Evolutionary conservation across 2,888 invertebrate genomes (phyloP).

Genomic region (Sinotaia quadrata): DNA sequence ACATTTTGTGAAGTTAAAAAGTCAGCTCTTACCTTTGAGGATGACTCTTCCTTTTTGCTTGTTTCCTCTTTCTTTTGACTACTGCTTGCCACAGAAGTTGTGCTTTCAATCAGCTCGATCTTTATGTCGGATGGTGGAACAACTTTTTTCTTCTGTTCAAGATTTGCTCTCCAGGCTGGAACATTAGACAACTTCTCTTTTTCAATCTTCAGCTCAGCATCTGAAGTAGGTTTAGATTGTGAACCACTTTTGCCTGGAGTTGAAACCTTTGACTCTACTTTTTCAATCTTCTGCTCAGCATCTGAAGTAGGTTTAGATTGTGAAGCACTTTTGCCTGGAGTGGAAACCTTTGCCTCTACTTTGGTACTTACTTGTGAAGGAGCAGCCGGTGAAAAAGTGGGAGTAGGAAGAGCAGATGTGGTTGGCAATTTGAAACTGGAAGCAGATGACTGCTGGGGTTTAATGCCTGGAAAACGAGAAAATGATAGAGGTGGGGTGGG

Average conservation of each 20-base stretch:
- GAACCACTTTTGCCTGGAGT: slow-evolving; percentile 10
- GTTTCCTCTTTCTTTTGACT: slow-evolving; percentile 18
- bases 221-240: slow-evolving; percentile 25
- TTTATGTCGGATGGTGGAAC: slow-evolving; percentile 42
- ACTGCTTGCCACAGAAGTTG: background rate
- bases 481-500: background rate
- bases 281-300: slow-evolving; percentile 23
- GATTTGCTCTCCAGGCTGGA: slow-evolving; percentile 51
- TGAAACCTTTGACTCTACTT: slow-evolving; percentile 1
- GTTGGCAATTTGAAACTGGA: background rate
- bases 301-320: slow-evolving; percentile 27
- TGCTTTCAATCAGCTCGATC: slow-evolving; percentile 61
- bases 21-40: slow-evolving; percentile 21
- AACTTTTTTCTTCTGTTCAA: slow-evolving; percentile 38
- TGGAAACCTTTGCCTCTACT: background rate
- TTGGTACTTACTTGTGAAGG: no score
- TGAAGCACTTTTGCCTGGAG: slow-evolving; percentile 11
- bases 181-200: slow-evolving; percentile 15
- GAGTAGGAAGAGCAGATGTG: background rate
- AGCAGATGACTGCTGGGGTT: no score
- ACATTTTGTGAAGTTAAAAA: no score
- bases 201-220: slow-evolving; percentile 23
- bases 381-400: background rate
- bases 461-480: slow-evolving; percentile 9
- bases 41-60: slow-evolving; percentile 7